Evolutionary conservation across 2,888 invertebrate species (phyloP), one percentile per base, ranked within the genome.

Genomic region (Pterostichus niger): DNA sequence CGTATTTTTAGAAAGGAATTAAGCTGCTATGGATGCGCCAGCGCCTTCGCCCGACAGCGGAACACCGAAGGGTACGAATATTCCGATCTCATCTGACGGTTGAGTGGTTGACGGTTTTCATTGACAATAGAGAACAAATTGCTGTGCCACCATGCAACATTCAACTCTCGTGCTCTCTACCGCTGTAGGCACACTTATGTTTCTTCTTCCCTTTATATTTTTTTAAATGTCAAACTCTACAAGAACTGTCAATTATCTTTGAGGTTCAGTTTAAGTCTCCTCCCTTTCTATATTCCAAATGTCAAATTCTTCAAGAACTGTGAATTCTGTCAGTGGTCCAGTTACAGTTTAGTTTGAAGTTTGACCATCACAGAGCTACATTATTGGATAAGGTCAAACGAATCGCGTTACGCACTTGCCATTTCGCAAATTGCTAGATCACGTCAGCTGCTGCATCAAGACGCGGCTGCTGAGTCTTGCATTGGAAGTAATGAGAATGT

Each of bases 1-100:
- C 40, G 54, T 85, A 84, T 85, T 85, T 85, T 84, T 84, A 85
- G 84, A 83, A 52, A 33, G 54, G 80, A 81, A 81, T 81, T 71
- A 79, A 81, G 80, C 71, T 54, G n/a, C 61, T 59, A 78, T 61
- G 59, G 44, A 78, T 33, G 59, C 17, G 54, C 56, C 56, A 24
- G 24, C 24, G 56, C 56, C 40, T 6, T 11, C 13, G 5, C 52
- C 49, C 33, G 44, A 44, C 40, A 15, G 44, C 15, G 64, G n/a
- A n/a, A n/a, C n/a, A n/a, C n/a, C 59, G 9, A 56, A 56, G 35
- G 56, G 40, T 17, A 4, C 59, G 24, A 59, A 59, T 56, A 56
- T 56, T 56, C 54, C 6, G 13, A 46, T 5, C 54, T 24, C 24
- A 24, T 24, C 24, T 24, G 54, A 54, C 54, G 54, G 24, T 24